Evolutionary conservation across 2,113 vertebrate genomes (phyloP).

Genomic region (Aptenodytes forsteri): DNA sequence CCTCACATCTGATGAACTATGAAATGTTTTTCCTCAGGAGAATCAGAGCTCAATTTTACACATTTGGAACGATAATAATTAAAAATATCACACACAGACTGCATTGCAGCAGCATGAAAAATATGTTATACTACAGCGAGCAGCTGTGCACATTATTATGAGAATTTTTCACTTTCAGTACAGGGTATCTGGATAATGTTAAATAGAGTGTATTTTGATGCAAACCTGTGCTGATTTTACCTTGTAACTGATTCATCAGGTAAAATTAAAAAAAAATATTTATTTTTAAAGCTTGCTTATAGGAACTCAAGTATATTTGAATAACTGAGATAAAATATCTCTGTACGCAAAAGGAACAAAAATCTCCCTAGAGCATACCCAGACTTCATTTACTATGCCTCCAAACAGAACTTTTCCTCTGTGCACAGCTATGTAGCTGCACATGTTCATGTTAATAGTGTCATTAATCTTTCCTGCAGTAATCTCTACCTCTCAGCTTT

Average conservation of each 20-base stretch:
- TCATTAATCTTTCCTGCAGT: constrained; percentile 38
- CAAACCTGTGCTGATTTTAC: neutral
- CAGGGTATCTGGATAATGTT: neutral
- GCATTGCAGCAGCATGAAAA: neutral
- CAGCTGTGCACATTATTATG: neutral
- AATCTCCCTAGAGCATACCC: neutral
- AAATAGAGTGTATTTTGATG: neutral
- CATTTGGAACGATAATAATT: neutral
- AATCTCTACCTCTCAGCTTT: constrained; percentile 33
- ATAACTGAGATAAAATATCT: neutral
- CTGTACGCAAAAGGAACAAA: neutral
- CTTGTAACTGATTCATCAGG: neutral
- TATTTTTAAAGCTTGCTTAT: neutral
- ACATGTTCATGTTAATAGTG: neutral
- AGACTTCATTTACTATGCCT: neutral
- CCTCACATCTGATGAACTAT: neutral
- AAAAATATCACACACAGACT: neutral
- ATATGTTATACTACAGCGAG: neutral
- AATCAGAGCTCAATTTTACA: neutral
- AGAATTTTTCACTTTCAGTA: neutral
- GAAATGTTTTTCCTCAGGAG: neutral
- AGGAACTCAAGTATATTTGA: neutral
- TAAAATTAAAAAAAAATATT: neutral
- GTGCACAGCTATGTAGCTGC: neutral
- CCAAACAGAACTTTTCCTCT: neutral